Evolutionary conservation across 2,888 invertebrate genomes (phyloP).

Genomic region (Drosophila atroscutellata): DNA sequence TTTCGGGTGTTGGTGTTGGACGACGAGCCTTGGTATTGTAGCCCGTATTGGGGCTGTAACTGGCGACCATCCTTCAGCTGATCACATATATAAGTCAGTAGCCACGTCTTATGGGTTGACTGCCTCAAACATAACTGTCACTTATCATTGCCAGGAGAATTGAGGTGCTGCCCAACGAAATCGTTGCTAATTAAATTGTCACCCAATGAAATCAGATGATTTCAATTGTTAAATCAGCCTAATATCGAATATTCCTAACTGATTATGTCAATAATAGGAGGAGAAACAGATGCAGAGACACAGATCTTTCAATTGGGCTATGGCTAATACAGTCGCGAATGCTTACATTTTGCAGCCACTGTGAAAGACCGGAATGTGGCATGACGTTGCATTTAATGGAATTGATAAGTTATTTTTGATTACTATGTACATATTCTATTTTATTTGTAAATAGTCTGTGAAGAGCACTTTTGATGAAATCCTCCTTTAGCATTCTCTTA

Average conservation of each 20-base stretch:
- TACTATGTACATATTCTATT: neutral
- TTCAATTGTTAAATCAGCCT: slow-evolving; percentile 28
- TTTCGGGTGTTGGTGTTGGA: slow-evolving; percentile 36
- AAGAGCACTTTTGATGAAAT: neutral
- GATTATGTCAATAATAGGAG: slow-evolving; percentile 51
- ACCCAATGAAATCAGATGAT: slow-evolving; percentile 28
- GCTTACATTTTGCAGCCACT: slow-evolving; percentile 14
- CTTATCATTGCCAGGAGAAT: slow-evolving; percentile 41
- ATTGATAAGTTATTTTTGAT: neutral
- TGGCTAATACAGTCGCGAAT: neutral
- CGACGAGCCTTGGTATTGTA: slow-evolving; percentile 38
- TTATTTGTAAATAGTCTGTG: neutral
- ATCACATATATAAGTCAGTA: slow-evolving; percentile 47
- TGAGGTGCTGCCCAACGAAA: slow-evolving; percentile 59
- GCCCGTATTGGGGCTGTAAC: slow-evolving; percentile 12
- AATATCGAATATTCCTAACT: slow-evolving; percentile 55
- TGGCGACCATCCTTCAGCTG: slow-evolving; percentile 29
- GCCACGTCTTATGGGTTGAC: slow-evolving; percentile 49
- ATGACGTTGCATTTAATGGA: neutral
- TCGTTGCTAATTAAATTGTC: slow-evolving; percentile 71
- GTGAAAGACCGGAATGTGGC: neutral
- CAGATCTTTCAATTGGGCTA: slow-evolving; percentile 6
- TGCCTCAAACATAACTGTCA: slow-evolving; percentile 67
- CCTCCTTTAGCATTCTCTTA: neutral
- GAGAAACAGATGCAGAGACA: too few relatives aligned